phyloP scores from a whole-genome alignment of 2,797 vertebrate genomes.

The Phylloscopus collybita region DNA sequence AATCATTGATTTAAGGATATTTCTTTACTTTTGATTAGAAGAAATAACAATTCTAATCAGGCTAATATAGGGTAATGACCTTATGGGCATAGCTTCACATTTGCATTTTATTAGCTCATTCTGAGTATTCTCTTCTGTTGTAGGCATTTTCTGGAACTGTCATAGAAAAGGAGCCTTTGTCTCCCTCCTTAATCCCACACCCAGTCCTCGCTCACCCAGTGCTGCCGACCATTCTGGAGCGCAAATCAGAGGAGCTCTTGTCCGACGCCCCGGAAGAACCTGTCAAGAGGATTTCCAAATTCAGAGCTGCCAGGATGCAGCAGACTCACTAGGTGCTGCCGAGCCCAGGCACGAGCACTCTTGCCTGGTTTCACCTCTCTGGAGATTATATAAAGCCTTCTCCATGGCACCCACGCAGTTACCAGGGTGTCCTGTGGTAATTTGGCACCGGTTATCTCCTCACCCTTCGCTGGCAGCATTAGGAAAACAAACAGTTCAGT shows the following conservation, averaged over 20 bases:
- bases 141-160: constrained; percentile 97
- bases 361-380: not conserved
- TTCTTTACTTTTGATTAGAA: constrained; percentile 69
- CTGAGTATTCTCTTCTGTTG: constrained; percentile 52
- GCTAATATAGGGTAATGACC: constrained; percentile 45
- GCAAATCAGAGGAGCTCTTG: constrained; percentile 86
- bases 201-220: constrained; percentile 83
- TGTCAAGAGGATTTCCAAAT: constrained; percentile 90
- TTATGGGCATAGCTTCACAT: constrained; percentile 42
- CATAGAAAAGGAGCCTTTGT: constrained; percentile 91
- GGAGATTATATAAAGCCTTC: not conserved
- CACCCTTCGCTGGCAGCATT: constrained; percentile 15
- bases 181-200: constrained; percentile 80
- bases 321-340: constrained; percentile 78
- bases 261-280: constrained; percentile 73
- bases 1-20: constrained; percentile 54
- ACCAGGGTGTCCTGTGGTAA: constrained; percentile 5
- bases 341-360: not conserved
- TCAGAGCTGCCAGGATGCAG: constrained; percentile 92
- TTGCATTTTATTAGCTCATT: constrained; percentile 45
- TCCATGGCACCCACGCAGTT: not conserved
- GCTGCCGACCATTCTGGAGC: constrained; percentile 91
- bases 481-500: constrained; percentile 46
- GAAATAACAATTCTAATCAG: constrained; percentile 59
- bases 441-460: constrained; percentile 49